Evolutionary conservation across 2,113 vertebrate genomes (phyloP).

Genomic region (Aspiorhynchus laticeps): DNA sequence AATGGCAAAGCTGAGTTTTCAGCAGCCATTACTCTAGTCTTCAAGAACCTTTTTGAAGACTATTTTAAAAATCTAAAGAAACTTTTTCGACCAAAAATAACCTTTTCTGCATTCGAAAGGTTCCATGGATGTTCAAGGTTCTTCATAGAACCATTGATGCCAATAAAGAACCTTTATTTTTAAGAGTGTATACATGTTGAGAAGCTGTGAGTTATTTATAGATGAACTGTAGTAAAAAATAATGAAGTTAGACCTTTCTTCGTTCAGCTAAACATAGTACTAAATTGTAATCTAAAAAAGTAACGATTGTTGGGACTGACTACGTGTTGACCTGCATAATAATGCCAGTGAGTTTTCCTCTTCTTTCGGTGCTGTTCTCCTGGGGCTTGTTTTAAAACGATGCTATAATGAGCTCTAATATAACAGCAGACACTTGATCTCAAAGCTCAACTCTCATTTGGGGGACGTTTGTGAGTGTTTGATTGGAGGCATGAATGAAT

Average conservation of each 20-base stretch:
- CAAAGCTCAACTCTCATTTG: conserved; percentile 25
- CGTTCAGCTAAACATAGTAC: neutral
- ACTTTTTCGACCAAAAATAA: no score
- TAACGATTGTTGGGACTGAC: neutral
- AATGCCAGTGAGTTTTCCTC: neutral
- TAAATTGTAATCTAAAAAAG: conserved; percentile 5
- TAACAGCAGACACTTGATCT: conserved; percentile 30
- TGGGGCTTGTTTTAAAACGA: conserved; percentile 30
- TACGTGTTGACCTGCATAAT: conserved; percentile 26
- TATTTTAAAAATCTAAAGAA: no score
- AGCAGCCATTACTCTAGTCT: no score
- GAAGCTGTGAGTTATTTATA: no score
- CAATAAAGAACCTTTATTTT: no score
- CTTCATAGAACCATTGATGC: no score
- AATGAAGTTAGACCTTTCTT: neutral
- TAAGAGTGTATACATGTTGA: neutral
- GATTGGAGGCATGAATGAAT: conserved; percentile 40
- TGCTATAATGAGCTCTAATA: conserved; percentile 40
- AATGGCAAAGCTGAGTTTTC: no score
- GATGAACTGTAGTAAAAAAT: neutral
- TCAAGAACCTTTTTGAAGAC: no score
- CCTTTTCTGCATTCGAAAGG: no score
- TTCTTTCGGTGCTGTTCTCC: neutral
- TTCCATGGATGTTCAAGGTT: no score
- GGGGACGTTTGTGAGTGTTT: neutral